These are phyloP conservation scores for Sipha flava DNA, from an alignment of 1,140 invertebrate genomes.

Conservation along the genomic window DNA sequence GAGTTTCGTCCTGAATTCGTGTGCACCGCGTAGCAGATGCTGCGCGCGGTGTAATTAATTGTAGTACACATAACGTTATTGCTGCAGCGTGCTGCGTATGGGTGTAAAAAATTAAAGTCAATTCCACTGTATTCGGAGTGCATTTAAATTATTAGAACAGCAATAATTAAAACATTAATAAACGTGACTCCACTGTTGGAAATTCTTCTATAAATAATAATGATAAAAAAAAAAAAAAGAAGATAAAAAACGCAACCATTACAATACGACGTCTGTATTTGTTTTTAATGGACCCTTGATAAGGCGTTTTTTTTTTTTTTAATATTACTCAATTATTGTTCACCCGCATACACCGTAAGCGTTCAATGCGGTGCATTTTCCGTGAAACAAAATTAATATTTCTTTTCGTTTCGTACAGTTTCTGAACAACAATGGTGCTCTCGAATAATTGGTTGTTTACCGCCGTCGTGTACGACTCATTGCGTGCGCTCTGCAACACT, in stretches of 20 bases:
- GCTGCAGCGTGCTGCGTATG: background rate
- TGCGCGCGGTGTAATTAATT: background rate
- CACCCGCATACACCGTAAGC: background rate
- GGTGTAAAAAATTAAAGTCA: slow-evolving; percentile 12
- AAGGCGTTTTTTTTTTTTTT: background rate
- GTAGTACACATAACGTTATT: background rate
- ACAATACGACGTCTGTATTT: background rate
- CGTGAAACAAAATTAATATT: background rate
- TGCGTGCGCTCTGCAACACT: no score
- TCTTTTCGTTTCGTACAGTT: background rate
- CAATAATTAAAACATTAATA: background rate
- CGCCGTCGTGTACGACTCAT: no score
- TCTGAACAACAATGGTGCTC: background rate
- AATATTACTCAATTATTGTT: background rate
- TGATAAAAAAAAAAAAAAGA: background rate
- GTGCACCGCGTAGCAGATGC: no score
- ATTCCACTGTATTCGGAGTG: background rate
- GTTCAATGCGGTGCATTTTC: background rate
- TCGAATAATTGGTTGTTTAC: no score
- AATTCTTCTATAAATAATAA: background rate
- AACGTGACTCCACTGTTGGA: background rate
- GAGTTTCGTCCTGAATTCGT: no score
- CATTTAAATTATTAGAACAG: slow-evolving; percentile 3
- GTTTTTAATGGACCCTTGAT: background rate
- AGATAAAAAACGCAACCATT: background rate